Base-by-base conservation (phyloP, 2,113 vertebrate species). In the Xiphophorus couchianus region DNA sequence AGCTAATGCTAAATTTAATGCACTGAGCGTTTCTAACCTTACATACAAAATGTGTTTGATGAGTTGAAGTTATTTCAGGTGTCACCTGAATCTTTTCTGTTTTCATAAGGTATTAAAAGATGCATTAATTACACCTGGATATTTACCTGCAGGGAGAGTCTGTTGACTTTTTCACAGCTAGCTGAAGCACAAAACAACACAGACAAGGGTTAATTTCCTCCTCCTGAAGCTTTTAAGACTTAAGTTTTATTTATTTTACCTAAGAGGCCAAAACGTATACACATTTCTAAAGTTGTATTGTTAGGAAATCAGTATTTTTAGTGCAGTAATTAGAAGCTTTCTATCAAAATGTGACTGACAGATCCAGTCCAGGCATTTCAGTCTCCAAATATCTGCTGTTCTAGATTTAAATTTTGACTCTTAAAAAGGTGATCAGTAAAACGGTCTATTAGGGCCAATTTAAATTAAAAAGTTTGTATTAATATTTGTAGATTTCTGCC, bases 71-170 rank as follows among this genome's bases (percentile, higher is more conserved):
- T 65, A 25, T n/a, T 58, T 58, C 10, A 22, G 17, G 31, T 33
- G 2, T 37, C 63, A 28, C 19, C 42, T 14, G 17, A 54, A n/a
- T 64, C 60, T 39, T 62, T 13, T 6, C 8, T 76, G 58, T 88
- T 82, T 66, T 65, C 3, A 25, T 28, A 68, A 54, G 35, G 11
- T 74, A 67, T 82, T 60, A 69, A 48, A 81, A 13, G 33, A 63
- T 67, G 69, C 27, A 17, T 69, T 31, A 74, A 83, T 82, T 54
- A n/a, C 19, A 1, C 25, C 7, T 44, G 2, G 30, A 25, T 64
- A 77, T 89, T 87, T 87, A 84, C 71, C 64, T 75, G 67, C 30
- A 75, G 83, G 90, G 84, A 84, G 84, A 83, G 70, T 76, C 87
- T 82, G 77, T 87, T 82, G 81, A 75, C 39, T 3, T 70, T 8